A percentile compares a stretch with the other conserved stretches of the same genome.
Conservation (phyloP, 2,888 invertebrate genomes). For the Watsonalla binaria region DNA sequence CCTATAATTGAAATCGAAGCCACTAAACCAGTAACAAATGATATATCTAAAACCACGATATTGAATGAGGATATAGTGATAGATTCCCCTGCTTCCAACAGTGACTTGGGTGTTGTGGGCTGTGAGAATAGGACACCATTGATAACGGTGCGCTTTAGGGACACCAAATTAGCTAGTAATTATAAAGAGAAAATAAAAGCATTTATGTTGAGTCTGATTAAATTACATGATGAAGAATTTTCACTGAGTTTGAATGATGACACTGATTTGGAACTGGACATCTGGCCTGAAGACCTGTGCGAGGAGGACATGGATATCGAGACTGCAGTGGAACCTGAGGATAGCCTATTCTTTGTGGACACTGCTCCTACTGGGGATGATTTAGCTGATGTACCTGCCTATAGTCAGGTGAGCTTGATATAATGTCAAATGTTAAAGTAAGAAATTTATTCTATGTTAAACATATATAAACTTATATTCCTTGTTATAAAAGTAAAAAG, state of each 20-base stretch:
- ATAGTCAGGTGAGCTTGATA: conserved; percentile 46
- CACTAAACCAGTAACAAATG: conserved; percentile 23
- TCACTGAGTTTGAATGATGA: conserved; percentile 42
- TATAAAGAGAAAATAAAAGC: conserved; percentile 69
- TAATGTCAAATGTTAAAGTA: neutral
- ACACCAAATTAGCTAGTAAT: conserved; percentile 54
- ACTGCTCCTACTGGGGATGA: conserved; percentile 48
- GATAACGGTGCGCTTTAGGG: conserved; percentile 66
- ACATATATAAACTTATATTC: too few species aligned
- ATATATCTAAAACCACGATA: conserved; percentile 39
- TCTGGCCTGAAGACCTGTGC: conserved; percentile 61
- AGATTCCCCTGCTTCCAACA: conserved; percentile 56
- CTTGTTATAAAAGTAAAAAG: too few species aligned
- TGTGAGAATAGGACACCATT: conserved; percentile 63
- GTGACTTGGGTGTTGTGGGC: conserved; percentile 52
- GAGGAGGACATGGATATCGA: conserved; percentile 20
- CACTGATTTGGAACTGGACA: conserved; percentile 57
- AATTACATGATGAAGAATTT: conserved; percentile 41
- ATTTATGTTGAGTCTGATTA: conserved; percentile 65
- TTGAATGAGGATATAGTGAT: conserved; percentile 55
- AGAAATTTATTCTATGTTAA: too few species aligned
- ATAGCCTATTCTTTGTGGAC: conserved; percentile 64
- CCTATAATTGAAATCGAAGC: conserved; percentile 22
- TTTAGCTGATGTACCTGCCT: conserved; percentile 46
- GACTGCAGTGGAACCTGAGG: conserved; percentile 25